A percentile compares a stretch with the other conserved stretches of the same genome.
Conservation (phyloP, 2,797 vertebrate genomes). For the Columba guinea region DNA sequence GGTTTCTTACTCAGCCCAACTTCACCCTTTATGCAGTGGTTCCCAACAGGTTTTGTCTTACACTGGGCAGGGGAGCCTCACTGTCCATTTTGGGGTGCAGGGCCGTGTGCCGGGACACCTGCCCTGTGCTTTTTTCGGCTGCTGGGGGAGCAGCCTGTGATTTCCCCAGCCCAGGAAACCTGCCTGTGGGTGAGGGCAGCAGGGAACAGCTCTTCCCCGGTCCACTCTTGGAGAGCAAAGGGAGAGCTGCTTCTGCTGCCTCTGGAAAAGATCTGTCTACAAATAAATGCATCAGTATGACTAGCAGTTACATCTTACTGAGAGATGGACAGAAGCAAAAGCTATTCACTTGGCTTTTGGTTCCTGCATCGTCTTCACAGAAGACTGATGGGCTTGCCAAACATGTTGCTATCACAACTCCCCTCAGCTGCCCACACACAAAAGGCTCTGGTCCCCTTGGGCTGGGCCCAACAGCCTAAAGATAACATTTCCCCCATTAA, state of each 20-base stretch:
- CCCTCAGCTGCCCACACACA: accelerated
- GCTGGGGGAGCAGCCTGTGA: accelerated
- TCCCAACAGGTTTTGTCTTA: not conserved
- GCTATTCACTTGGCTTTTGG: not conserved
- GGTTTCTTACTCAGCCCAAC: not conserved
- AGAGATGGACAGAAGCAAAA: not conserved
- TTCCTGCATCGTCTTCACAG: not conserved
- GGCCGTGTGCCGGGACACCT: accelerated
- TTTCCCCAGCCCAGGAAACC: not conserved
- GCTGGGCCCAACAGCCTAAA: not conserved
- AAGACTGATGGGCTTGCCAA: not conserved
- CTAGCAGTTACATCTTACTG: too few relatives aligned
- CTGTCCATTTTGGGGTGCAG: not conserved
- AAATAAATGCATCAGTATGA: not conserved
- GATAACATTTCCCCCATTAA: not conserved
- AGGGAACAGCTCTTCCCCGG: not conserved
- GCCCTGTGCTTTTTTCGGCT: not conserved
- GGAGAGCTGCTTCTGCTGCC: not conserved
- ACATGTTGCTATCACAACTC: not conserved
- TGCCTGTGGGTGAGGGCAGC: accelerated
- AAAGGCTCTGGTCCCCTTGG: not conserved
- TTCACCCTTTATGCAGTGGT: not conserved
- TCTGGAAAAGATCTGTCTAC: not conserved
- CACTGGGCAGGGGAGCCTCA: not conserved
- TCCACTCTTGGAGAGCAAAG: too few relatives aligned